These are phyloP conservation scores for Halictus quadricinctus DNA, from an alignment of 2,888 invertebrate genomes.

Conservation along the genomic window DNA sequence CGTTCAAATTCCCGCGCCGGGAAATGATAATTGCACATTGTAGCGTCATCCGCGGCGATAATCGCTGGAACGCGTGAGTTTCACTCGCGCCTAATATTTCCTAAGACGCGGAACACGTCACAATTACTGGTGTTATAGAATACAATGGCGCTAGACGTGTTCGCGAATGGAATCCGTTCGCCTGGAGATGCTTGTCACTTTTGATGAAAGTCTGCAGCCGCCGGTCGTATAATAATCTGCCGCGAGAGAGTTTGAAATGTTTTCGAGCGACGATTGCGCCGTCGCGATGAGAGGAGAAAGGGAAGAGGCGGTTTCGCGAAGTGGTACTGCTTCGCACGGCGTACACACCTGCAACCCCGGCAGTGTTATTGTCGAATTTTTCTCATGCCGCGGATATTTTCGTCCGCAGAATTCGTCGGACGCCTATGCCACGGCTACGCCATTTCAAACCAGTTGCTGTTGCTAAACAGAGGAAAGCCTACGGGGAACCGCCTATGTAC, in stretches of 20 bases:
- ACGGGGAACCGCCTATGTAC: background rate
- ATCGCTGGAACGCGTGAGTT: background rate
- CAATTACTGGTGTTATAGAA: background rate
- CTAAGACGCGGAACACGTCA: background rate
- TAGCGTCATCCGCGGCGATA: background rate
- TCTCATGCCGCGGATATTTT: slow-evolving; percentile 63
- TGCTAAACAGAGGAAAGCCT: slow-evolving; percentile 7
- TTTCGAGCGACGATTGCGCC: slow-evolving; percentile 31
- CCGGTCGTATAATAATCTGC: slow-evolving; percentile 15
- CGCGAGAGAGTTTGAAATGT: slow-evolving; percentile 33
- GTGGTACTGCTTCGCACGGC: slow-evolving; percentile 66
- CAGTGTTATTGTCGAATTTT: slow-evolving; percentile 64
- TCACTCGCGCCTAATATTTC: background rate
- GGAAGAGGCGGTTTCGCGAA: slow-evolving; percentile 45
- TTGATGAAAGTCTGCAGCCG: slow-evolving; percentile 26
- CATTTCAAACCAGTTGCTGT: slow-evolving; percentile 38
- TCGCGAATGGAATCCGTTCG: slow-evolving; percentile 14
- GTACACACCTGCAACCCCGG: slow-evolving; percentile 58
- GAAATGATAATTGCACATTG: background rate
- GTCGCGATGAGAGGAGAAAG: slow-evolving; percentile 48
- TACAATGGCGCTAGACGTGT: slow-evolving; percentile 11
- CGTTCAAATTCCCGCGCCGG: background rate
- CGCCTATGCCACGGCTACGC: slow-evolving; percentile 8
- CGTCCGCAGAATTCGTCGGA: slow-evolving; percentile 26
- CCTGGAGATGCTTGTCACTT: slow-evolving; percentile 18